Evolutionary conservation across 1,140 invertebrate genomes (phyloP), one percentile per base, ranked within the genome.

Genomic region (Goniozus legneri): DNA sequence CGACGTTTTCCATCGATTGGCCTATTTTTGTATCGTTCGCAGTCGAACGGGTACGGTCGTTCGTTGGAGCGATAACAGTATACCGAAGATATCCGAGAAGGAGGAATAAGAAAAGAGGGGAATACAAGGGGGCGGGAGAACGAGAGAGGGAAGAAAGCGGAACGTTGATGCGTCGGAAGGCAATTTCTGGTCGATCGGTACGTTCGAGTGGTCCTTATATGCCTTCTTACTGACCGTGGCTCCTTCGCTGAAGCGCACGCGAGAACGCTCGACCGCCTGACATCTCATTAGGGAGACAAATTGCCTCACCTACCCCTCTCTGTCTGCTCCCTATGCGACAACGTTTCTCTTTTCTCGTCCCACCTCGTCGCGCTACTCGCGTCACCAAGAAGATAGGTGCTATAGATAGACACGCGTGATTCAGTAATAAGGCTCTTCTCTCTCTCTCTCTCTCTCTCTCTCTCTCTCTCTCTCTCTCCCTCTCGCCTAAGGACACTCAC

Each of bases 201-300:
- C 33, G 21, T 49, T 44, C 51, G 47, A 34, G 45, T 41, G 45
- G 41, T 51, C 15, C 39, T 35, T 40, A 48, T 42, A 27, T 43
- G 44, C 38, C 50, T 56, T 45, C 57, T 60, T 59, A 59, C 50
- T 54, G 51, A 49, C 43, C 57, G 46, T 13, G 50, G 43, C 24
- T 33, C 53, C 37, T 43, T 39, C 51, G 54, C 32, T 15, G 18
- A 46, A 34, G 51, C 46, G 51, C 46, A 58, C 49, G 65, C 10
- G 24, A 6, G n/a, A n/a, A n/a, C 10, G 4, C 24, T 10, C 24
- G 61, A 66, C 67, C 60, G 66, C 64, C 60, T 76, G 73, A 76
- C 74, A 75, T 74, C 74, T 75, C 73, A 76, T 76, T 74, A 76
- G 69, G 52, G 71, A 76, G 71, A 76, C 72, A 76, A 75, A 76